These are phyloP conservation scores for Cryptocephalus moraei DNA, from an alignment of 2,888 invertebrate species.

Conservation along the genomic window DNA sequence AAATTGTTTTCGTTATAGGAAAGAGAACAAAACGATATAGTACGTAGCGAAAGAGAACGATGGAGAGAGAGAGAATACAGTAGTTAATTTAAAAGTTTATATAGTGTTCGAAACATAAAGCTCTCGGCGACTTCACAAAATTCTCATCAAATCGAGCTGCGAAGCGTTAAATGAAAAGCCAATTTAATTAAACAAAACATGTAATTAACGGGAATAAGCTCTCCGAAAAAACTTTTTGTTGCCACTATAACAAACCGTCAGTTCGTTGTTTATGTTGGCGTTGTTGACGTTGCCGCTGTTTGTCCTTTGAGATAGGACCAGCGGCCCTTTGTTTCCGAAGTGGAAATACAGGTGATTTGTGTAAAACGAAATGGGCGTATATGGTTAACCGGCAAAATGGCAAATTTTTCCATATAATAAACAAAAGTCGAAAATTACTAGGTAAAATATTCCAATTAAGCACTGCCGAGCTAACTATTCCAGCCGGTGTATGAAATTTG, in stretches of 20 bases:
- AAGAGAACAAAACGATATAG: no score
- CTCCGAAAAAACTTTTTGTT: neutral
- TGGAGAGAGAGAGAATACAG: constrained; percentile 4
- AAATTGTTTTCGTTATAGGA: no score
- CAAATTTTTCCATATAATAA: no score
- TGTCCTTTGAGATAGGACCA: neutral
- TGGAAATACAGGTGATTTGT: no score
- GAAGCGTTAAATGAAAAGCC: constrained; percentile 33
- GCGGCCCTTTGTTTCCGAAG: no score
- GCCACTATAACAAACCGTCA: constrained; percentile 5
- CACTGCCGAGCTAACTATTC: no score
- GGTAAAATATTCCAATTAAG: no score
- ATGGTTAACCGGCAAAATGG: no score
- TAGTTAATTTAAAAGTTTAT: constrained; percentile 22
- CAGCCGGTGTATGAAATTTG: no score
- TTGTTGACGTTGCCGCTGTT: neutral
- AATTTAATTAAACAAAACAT: constrained; percentile 35
- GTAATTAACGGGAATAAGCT: constrained; percentile 29
- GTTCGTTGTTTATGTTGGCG: constrained; percentile 4
- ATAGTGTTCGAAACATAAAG: constrained; percentile 14
- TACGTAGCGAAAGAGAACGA: no score
- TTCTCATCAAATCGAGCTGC: constrained; percentile 28
- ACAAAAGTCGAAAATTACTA: no score
- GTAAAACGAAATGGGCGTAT: no score
- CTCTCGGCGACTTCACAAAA: constrained; percentile 16